Evolutionary conservation across 2,888 invertebrate genomes (phyloP), one percentile per base, ranked within the genome.

Genomic region (Metacarcinus magister): DNA sequence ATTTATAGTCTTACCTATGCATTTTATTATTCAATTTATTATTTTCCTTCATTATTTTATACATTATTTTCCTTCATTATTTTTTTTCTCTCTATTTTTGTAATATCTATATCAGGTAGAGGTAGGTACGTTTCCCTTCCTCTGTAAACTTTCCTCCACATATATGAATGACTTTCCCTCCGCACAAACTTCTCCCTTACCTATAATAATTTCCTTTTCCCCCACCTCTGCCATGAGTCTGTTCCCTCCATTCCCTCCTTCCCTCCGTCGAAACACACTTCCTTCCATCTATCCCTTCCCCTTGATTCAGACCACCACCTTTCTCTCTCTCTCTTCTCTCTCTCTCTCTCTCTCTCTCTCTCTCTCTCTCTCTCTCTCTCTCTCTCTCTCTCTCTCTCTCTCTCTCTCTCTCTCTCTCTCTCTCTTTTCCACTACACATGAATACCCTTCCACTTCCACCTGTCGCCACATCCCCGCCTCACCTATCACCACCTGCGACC

Each of bases 341-440:
- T 82, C 82, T 8, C 82, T 32, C 32, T 32, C 82, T 82, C 82
- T 28, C 82, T 32, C 32, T 32, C 32, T 67, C 67, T 67, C 67
- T 67, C 67, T 67, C 67, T 67, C 67, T 67, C 67, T 67, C 67
- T 67, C 67, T 67, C 67, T 67, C 60, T 60, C 60, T 60, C 60
- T 60, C 60, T 60, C 60, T 60, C 60, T 60, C 60, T 60, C 60
- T 60, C 60, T 60, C 60, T 60, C 60, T 60, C 60, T 60, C 60
- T 60, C 60, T 60, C 60, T 60, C 60, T 60, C 60, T 60, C 60
- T 60, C 48, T 60, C 10, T 16, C 60, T 60, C 60, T 13, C 10
- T 13, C 60, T 7, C 60, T 16, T 19, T 60, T 19, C 19, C 82
- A 82, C 28, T 82, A 13, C 82, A 82, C 82, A 82, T 82, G 28